A percentile compares a stretch with the other conserved stretches of the same genome.
These are phyloP conservation scores for Meda fulgida DNA, from an alignment of 2,797 vertebrate genomes.

Conservation along the genomic window DNA sequence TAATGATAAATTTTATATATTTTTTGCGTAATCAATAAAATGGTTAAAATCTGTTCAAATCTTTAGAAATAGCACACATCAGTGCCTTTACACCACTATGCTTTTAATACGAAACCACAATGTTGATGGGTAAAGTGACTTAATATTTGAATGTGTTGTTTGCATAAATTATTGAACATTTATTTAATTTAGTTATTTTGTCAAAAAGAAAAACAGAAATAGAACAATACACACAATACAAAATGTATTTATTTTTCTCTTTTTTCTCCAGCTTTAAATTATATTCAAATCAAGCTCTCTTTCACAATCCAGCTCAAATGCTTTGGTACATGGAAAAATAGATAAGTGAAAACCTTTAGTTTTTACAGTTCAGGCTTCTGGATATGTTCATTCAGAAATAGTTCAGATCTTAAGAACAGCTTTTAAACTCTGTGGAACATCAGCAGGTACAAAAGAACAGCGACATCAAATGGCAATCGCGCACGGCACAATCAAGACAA, in stretches of 20 bases:
- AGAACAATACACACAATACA: not conserved
- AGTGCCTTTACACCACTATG: no score
- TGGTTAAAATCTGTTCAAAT: no score
- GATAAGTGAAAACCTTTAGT: not conserved
- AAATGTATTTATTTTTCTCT: no score
- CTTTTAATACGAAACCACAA: not conserved
- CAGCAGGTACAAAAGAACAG: constrained; percentile 4
- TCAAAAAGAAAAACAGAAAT: not conserved
- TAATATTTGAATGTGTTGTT: not conserved
- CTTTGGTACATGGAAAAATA: not conserved
- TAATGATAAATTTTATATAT: no score
- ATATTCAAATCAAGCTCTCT: not conserved
- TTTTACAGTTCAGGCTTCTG: constrained; percentile 5
- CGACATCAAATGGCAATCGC: not conserved
- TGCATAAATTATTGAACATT: not conserved
- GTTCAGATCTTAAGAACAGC: not conserved
- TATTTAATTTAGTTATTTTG: not conserved
- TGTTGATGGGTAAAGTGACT: no score
- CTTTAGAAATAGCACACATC: no score
- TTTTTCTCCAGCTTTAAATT: not conserved
- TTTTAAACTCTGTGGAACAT: not conserved
- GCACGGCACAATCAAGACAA: not conserved
- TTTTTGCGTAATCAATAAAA: no score
- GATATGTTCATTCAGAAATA: not conserved
- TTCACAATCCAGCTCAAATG: not conserved